Percentiles rank a stretch among this genome's conserved stretches.
These are phyloP conservation scores for Scaptomyza flava DNA, from an alignment of 2,888 invertebrate species.

Conservation along the genomic window DNA sequence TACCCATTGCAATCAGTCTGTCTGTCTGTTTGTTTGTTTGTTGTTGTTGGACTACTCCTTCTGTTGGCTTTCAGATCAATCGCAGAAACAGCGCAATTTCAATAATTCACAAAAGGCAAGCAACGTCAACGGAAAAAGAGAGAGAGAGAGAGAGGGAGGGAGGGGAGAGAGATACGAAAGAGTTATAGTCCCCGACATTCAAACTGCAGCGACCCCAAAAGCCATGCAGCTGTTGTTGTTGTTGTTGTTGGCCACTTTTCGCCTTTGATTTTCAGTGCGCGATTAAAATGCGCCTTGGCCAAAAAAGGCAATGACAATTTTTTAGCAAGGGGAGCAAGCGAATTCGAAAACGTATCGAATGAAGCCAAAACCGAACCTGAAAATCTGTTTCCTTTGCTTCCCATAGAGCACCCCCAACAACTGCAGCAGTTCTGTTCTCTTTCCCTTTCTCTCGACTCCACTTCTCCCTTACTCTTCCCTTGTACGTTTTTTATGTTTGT, in stretches of 20 bases:
- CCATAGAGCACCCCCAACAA: slow-evolving; percentile 60
- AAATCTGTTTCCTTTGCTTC: slow-evolving; percentile 9
- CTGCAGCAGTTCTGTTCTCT: slow-evolving; percentile 21
- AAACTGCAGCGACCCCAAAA: slow-evolving; percentile 52
- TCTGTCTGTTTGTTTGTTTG: slow-evolving; percentile 2
- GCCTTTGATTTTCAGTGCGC: slow-evolving; percentile 62
- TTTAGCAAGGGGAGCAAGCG: slow-evolving; percentile 44
- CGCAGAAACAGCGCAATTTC: slow-evolving; percentile 72
- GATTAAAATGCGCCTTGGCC: slow-evolving; percentile 59
- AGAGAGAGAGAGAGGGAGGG: slow-evolving; percentile 1
- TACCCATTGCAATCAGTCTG: neutral
- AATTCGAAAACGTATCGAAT: neutral
- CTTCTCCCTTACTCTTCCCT: neutral
- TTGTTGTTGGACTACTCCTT: slow-evolving; percentile 6
- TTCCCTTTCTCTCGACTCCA: neutral
- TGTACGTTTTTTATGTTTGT: slow-evolving; percentile 22
- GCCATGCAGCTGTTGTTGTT: slow-evolving; percentile 25
- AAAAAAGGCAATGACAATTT: slow-evolving; percentile 73
- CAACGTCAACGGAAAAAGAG: slow-evolving; percentile 47
- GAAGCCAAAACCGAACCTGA: slow-evolving; percentile 16
- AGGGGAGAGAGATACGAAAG: slow-evolving; percentile 33
- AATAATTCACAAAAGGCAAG: slow-evolving; percentile 73
- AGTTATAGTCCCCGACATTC: slow-evolving; percentile 47
- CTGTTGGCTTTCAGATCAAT: slow-evolving; percentile 55
- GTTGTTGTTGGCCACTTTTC: slow-evolving; percentile 49